Evolutionary conservation across 2,797 vertebrate genomes (phyloP).

Genomic region (Alauda arvensis): DNA sequence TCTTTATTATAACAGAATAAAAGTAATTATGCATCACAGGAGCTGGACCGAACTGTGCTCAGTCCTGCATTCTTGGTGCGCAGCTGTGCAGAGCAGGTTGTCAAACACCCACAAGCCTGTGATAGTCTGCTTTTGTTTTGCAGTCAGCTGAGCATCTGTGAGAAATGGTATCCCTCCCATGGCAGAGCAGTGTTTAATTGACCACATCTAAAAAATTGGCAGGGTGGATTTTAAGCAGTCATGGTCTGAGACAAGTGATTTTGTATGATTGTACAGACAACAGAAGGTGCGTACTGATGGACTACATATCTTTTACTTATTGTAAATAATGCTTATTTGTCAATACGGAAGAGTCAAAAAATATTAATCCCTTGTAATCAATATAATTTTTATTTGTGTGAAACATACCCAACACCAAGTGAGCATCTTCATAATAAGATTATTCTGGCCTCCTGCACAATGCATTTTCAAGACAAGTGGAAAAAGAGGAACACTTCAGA

Average conservation of each 20-base stretch:
- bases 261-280: neutral
- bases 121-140: slow-evolving; percentile 18
- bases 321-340: neutral
- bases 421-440: neutral
- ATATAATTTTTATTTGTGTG: neutral
- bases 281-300: neutral
- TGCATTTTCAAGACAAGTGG: neutral
- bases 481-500: neutral
- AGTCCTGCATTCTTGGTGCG: rapidly evolving
- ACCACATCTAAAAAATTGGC: slow-evolving; percentile 4
- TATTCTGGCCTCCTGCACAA: neutral
- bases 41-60: neutral
- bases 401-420: neutral
- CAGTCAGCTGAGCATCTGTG: neutral
- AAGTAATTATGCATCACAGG: neutral
- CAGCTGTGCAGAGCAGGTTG: slow-evolving; percentile 43
- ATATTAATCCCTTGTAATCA: neutral
- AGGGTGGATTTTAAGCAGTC: neutral
- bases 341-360: neutral
- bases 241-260: neutral
- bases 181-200: slow-evolving; percentile 15
- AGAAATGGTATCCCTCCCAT: neutral
- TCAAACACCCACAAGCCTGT: slow-evolving; percentile 34
- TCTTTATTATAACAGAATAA: slow-evolving; percentile 29
- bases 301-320: neutral